Percentiles rank a stretch among this genome's conserved stretches.
These are phyloP conservation scores for Eupeodes corollae DNA, from an alignment of 1,140 invertebrate species.

Conservation along the genomic window DNA sequence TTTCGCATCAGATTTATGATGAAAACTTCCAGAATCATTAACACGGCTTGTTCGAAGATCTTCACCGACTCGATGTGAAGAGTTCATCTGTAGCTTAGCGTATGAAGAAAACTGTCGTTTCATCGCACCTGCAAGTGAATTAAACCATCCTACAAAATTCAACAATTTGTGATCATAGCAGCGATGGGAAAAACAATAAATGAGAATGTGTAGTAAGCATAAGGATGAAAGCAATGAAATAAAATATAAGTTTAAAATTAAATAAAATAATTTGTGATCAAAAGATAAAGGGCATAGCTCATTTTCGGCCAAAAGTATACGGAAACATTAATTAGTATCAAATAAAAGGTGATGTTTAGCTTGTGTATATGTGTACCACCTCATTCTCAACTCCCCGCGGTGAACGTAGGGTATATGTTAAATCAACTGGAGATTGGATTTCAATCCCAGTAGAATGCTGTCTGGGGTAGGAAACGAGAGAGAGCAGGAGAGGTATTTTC, in stretches of 20 bases:
- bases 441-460: no score
- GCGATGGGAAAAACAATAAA: background rate
- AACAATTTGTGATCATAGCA: no score
- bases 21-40: no score
- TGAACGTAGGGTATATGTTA: no score
- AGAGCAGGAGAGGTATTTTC: no score
- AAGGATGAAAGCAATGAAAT: slow-evolving; percentile 2
- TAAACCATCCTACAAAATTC: slow-evolving; percentile 45
- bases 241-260: slow-evolving; percentile 7
- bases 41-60: background rate
- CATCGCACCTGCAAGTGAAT: slow-evolving; percentile 48
- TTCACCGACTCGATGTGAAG: slow-evolving; percentile 16
- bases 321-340: slow-evolving; percentile 2
- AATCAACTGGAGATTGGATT: no score
- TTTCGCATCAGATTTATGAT: no score
- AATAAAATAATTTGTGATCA: slow-evolving; percentile 11
- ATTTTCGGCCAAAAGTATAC: slow-evolving; percentile 7
- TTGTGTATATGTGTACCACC: no score
- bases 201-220: background rate
- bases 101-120: slow-evolving; percentile 63
- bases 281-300: background rate
- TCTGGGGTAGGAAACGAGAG: no score
- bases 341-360: no score
- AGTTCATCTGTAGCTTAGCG: slow-evolving; percentile 55
- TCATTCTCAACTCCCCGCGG: no score